These are phyloP conservation scores for Gerosis bhagava DNA, from an alignment of 2,888 invertebrate genomes.

Conservation along the genomic window DNA sequence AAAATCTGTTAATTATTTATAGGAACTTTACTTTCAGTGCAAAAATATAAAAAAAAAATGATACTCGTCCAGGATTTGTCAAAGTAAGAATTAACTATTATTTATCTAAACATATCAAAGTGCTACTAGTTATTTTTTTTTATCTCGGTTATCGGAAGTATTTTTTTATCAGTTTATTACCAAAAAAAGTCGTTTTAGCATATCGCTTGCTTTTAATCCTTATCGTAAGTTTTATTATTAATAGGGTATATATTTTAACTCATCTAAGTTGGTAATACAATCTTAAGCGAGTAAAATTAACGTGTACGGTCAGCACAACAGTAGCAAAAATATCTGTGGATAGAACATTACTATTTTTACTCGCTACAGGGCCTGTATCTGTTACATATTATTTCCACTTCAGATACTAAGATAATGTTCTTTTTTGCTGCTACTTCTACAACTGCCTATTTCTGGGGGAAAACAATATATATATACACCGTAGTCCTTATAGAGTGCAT, in stretches of 20 bases:
- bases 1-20: slow-evolving; percentile 53
- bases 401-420: too few relatives aligned
- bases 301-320: slow-evolving; percentile 30
- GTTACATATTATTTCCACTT: too few relatives aligned
- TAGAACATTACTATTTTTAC: too few relatives aligned
- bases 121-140: slow-evolving; percentile 47
- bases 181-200: too few relatives aligned
- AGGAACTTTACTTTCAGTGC: slow-evolving; percentile 78
- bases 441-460: too few relatives aligned
- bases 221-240: slow-evolving; percentile 18
- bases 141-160: slow-evolving; percentile 55
- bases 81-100: slow-evolving; percentile 42
- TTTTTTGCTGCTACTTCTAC: too few relatives aligned
- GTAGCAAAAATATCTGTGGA: too few relatives aligned
- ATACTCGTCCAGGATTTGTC: slow-evolving; percentile 37
- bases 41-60: slow-evolving; percentile 52
- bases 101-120: slow-evolving; percentile 38
- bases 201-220: slow-evolving; percentile 47
- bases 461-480: too few relatives aligned
- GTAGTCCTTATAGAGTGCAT: too few relatives aligned
- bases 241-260: slow-evolving; percentile 42
- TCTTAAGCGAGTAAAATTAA: slow-evolving; percentile 67
- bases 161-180: slow-evolving; percentile 57
- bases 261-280: slow-evolving; percentile 63
- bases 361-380: too few relatives aligned